Evolutionary conservation across 23 tunicate species (phyloP).

Genomic region (Ascidia mentula): DNA sequence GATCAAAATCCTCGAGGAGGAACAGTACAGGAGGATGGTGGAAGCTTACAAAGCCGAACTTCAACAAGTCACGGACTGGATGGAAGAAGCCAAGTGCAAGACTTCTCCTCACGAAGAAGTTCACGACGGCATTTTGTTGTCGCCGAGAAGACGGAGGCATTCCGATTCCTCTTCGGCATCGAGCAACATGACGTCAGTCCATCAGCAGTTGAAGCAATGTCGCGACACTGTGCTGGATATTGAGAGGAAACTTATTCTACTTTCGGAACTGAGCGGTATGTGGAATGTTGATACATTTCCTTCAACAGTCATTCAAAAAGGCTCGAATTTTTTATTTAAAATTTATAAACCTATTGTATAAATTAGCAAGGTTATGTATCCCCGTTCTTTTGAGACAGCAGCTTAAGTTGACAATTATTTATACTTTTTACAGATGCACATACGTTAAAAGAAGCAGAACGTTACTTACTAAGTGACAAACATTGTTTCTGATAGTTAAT

Average conservation of each 20-base stretch:
- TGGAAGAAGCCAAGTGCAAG: slow-evolving; percentile 48
- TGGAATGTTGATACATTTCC: no score
- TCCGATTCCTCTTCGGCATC: slow-evolving; percentile 25
- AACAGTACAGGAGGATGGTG: slow-evolving; percentile 88
- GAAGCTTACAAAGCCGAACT: slow-evolving; percentile 86
- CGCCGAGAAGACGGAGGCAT: not conserved
- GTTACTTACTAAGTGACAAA: no score
- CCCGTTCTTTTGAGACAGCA: no score
- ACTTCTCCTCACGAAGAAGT: slow-evolving; percentile 3
- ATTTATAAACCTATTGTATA: no score
- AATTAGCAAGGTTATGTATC: no score
- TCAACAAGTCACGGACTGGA: slow-evolving; percentile 70
- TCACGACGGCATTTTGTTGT: not conserved
- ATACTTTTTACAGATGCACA: no score
- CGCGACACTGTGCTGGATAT: slow-evolving; percentile 60
- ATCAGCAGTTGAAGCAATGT: slow-evolving; percentile 76
- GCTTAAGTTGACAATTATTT: no score
- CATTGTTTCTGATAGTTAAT: no score
- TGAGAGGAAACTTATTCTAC: slow-evolving; percentile 68
- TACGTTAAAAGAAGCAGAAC: no score
- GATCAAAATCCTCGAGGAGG: slow-evolving; percentile 88
- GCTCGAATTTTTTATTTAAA: no score
- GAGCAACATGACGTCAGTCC: slow-evolving; percentile 41
- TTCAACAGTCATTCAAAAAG: no score
- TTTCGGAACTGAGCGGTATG: slow-evolving; percentile 68